Conservation (phyloP, 2,797 vertebrate genomes). For the Sebastes goodei region DNA sequence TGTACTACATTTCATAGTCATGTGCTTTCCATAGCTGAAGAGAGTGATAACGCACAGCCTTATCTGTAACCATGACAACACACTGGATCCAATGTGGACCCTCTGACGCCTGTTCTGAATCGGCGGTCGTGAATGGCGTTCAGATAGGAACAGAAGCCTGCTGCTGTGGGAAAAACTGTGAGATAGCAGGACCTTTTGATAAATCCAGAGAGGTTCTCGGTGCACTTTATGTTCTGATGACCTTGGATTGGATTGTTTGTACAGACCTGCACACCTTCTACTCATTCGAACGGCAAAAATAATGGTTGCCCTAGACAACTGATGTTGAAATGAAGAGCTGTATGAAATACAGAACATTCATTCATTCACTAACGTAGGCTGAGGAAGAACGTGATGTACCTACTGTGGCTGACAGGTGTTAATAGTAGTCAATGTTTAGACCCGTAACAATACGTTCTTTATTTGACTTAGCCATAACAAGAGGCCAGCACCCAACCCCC, state of each 20-base stretch:
- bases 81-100: conserved; percentile 35
- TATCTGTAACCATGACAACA: conserved; percentile 70
- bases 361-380: neutral
- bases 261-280: conserved; percentile 3
- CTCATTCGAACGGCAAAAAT: conserved; percentile 6
- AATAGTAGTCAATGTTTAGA: conserved; percentile 35
- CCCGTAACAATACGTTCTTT: conserved; percentile 53
- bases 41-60: conserved; percentile 53
- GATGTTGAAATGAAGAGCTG: neutral
- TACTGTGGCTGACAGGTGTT: conserved; percentile 9
- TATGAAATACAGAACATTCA: neutral
- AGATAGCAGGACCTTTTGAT: conserved; percentile 55
- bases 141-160: conserved; percentile 48
- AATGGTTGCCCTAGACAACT: neutral
- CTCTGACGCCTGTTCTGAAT: conserved; percentile 59
- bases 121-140: conserved; percentile 44
- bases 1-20: conserved; percentile 39
- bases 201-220: conserved; percentile 16
- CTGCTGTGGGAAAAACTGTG: conserved; percentile 32
- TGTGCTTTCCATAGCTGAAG: conserved; percentile 56
- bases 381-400: neutral
- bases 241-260: conserved; percentile 18
- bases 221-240: conserved; percentile 14
- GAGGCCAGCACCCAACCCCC: conserved; percentile 39
- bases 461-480: conserved; percentile 65